A percentile compares a stretch with the other conserved stretches of the same genome.
Evolutionary conservation across 2,888 invertebrate species (phyloP).

Genomic region (Nematopogon swammerdamellus): DNA sequence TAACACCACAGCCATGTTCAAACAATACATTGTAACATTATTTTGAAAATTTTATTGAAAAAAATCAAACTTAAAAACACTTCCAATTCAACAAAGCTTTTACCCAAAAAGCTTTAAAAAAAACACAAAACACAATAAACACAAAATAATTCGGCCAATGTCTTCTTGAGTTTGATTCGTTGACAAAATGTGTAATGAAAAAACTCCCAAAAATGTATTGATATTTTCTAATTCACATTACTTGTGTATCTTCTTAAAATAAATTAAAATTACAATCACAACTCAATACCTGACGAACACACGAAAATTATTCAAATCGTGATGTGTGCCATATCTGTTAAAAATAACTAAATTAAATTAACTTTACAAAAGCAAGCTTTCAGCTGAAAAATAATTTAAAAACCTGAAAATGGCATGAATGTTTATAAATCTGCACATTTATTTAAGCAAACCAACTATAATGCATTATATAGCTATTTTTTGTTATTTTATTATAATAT

Average conservation of each 20-base stretch:
- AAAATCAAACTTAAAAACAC: conserved; percentile 2
- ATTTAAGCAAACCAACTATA: neutral
- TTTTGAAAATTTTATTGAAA: conserved; percentile 4
- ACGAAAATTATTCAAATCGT: neutral
- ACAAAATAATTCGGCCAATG: neutral
- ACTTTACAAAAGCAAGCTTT: neutral
- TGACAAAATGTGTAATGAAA: neutral
- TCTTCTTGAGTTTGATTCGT: neutral
- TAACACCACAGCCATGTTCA: neutral
- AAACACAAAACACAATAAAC: neutral
- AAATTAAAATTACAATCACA: neutral
- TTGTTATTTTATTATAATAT: no score
- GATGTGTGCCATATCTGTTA: neutral
- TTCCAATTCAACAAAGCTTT: conserved; percentile 1
- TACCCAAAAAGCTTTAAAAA: neutral
- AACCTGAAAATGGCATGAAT: neutral
- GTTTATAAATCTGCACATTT: neutral
- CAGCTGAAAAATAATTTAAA: neutral
- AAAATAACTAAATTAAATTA: neutral
- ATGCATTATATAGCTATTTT: neutral
- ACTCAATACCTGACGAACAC: neutral
- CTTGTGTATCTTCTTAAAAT: conserved; percentile 4
- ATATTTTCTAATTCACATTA: conserved; percentile 1
- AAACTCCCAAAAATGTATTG: neutral
- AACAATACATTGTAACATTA: conserved; percentile 1